These are phyloP conservation scores for Ciconia maguari DNA, from an alignment of 2,113 vertebrate genomes.

Conservation along the genomic window DNA sequence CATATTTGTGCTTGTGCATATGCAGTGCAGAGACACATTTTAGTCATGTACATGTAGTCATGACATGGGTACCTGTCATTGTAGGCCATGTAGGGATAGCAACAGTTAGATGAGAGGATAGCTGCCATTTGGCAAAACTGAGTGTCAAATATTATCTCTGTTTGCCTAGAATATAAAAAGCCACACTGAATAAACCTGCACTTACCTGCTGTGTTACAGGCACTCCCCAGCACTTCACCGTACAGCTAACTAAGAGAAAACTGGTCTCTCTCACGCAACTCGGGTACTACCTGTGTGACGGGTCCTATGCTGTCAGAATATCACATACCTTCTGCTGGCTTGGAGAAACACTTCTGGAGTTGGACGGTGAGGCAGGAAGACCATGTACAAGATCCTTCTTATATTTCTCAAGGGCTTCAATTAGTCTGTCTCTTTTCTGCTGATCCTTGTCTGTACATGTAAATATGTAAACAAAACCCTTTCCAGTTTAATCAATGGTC, in stretches of 20 bases:
- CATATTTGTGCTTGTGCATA: background rate
- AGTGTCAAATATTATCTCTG: background rate
- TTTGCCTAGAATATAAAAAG: background rate
- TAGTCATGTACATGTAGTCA: background rate
- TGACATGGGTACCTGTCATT: background rate
- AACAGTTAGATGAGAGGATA: background rate
- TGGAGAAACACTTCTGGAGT: slow-evolving; percentile 28
- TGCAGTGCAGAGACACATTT: background rate
- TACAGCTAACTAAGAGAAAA: background rate
- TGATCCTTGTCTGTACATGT: slow-evolving; percentile 53
- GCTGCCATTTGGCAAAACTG: background rate
- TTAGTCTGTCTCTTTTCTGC: slow-evolving; percentile 59
- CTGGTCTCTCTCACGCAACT: rapidly evolving
- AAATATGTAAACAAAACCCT: background rate
- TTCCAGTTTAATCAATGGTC: background rate
- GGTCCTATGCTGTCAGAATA: rapidly evolving
- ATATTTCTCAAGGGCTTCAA: slow-evolving; percentile 36
- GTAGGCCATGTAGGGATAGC: background rate
- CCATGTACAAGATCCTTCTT: background rate
- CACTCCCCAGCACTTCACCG: background rate
- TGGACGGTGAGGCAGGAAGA: background rate
- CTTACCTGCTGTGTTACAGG: background rate
- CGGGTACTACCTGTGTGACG: background rate
- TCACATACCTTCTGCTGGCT: slow-evolving; percentile 33
- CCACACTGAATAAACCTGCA: background rate